These are phyloP conservation scores for Harpegnathos saltator DNA, from an alignment of 1,140 invertebrate species.

Conservation along the genomic window DNA sequence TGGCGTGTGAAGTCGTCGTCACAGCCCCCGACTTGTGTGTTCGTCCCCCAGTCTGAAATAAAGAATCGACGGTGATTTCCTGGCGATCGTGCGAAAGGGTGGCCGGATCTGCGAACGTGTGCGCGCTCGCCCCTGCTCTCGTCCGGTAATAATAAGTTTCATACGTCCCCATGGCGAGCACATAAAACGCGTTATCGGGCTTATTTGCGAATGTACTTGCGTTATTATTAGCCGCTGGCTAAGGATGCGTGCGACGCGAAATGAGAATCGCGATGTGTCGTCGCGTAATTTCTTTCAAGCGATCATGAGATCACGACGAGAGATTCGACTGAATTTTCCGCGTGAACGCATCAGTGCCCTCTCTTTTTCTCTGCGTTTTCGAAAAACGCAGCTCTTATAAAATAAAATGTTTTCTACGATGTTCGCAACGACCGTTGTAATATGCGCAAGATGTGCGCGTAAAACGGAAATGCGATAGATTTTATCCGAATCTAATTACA, in stretches of 20 bases:
- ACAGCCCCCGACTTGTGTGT: conserved; percentile 23
- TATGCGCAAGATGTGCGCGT: background rate
- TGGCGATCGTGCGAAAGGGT: conserved; percentile 11
- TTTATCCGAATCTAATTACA: background rate
- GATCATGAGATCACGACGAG: background rate
- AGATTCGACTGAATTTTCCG: background rate
- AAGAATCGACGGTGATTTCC: conserved; percentile 38
- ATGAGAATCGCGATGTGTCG: background rate
- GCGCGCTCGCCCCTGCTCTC: background rate
- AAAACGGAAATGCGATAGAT: background rate
- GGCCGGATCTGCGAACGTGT: conserved; percentile 7
- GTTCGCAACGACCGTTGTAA: background rate
- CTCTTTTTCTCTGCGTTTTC: too few species aligned
- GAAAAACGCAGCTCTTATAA: background rate
- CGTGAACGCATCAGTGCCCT: background rate
- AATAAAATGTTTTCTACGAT: conserved; percentile 2
- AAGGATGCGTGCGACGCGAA: background rate
- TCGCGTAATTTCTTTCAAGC: conserved; percentile 7
- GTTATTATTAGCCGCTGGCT: background rate
- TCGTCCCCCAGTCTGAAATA: conserved; percentile 32
- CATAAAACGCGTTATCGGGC: background rate
- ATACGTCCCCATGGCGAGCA: background rate
- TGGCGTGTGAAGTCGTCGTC: conserved; percentile 56
- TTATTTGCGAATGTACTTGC: background rate
- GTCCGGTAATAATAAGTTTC: conserved; percentile 37